Percentiles rank a stretch among this genome's conserved stretches.
These are phyloP conservation scores for Campoletis sonorensis DNA, from an alignment of 1,140 invertebrate genomes.

Conservation along the genomic window DNA sequence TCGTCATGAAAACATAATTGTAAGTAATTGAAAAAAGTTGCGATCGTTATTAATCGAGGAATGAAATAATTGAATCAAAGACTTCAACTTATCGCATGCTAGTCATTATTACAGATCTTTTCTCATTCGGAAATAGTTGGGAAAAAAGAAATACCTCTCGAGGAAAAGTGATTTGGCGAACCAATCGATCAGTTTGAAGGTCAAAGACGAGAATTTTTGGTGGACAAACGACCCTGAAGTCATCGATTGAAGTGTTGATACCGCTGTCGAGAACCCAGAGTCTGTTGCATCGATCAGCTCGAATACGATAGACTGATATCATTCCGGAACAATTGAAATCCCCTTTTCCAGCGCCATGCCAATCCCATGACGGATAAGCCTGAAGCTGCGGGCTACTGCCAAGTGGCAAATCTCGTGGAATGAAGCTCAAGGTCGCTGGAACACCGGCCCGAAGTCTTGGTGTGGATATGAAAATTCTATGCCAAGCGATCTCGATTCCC, in stretches of 20 bases:
- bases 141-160: constrained; percentile 59
- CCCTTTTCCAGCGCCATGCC: constrained; percentile 82
- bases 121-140: not conserved
- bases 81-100: no score
- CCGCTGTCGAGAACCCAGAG: constrained; percentile 87
- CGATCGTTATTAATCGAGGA: no score
- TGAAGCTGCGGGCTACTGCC: constrained; percentile 83
- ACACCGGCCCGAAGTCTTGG: constrained; percentile 85
- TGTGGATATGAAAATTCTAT: constrained; percentile 84
- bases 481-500: constrained; percentile 83
- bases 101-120: no score
- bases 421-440: constrained; percentile 83
- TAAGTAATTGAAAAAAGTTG: no score
- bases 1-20: no score
- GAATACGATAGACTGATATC: constrained; percentile 86
- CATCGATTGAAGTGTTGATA: constrained; percentile 84
- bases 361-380: constrained; percentile 89
- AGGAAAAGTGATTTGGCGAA: constrained; percentile 78
- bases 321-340: constrained; percentile 85
- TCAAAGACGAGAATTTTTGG: constrained; percentile 90
- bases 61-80: no score
- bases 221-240: constrained; percentile 84
- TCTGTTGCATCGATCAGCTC: constrained; percentile 85
- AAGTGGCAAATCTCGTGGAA: constrained; percentile 79
- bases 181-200: constrained; percentile 81